Conservation (phyloP, 2,797 vertebrate genomes). For the Euphonia xanthogaster region DNA sequence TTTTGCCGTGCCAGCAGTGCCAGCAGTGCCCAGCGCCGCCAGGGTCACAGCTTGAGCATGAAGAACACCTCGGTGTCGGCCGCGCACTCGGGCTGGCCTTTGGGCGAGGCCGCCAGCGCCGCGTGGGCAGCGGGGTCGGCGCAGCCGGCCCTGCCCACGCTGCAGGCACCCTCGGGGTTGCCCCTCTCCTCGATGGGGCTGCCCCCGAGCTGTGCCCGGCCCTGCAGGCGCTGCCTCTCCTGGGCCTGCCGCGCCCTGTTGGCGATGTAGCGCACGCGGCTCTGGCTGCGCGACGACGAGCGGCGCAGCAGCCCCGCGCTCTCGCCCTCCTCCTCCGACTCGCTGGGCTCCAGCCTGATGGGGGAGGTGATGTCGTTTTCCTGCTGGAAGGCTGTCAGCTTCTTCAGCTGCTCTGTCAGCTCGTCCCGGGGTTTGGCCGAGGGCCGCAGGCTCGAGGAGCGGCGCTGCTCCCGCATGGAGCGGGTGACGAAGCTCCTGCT, state of each 20-base stretch:
- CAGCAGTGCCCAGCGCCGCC: slow-evolving; percentile 30
- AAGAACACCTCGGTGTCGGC: slow-evolving; percentile 82
- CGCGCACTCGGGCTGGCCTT: slow-evolving; percentile 49
- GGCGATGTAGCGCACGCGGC: slow-evolving; percentile 90
- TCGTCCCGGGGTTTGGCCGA: slow-evolving; percentile 7
- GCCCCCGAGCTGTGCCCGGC: slow-evolving; percentile 59
- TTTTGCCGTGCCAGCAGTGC: not conserved
- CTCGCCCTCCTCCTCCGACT: slow-evolving; percentile 61
- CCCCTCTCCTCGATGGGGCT: slow-evolving; percentile 89
- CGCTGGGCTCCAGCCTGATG: slow-evolving; percentile 53
- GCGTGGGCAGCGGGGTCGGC: slow-evolving; percentile 64
- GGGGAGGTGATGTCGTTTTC: slow-evolving; percentile 73
- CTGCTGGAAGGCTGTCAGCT: slow-evolving; percentile 79
- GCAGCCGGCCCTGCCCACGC: slow-evolving; percentile 79
- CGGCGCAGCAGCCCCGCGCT: slow-evolving; percentile 78
- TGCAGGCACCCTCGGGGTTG: slow-evolving; percentile 91
- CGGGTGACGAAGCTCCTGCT: slow-evolving; percentile 83
- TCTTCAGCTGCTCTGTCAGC: slow-evolving; percentile 86
- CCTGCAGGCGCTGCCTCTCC: slow-evolving; percentile 85
- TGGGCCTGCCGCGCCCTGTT: slow-evolving; percentile 90
- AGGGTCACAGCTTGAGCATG: slow-evolving; percentile 80
- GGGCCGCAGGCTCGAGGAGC: not conserved
- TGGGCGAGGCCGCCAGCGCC: slow-evolving; percentile 17
- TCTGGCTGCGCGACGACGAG: slow-evolving; percentile 91
- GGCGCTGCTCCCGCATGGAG: slow-evolving; percentile 64